Base-by-base conservation (phyloP, 2,797 vertebrate genomes). In the Xyrichtys novacula region DNA sequence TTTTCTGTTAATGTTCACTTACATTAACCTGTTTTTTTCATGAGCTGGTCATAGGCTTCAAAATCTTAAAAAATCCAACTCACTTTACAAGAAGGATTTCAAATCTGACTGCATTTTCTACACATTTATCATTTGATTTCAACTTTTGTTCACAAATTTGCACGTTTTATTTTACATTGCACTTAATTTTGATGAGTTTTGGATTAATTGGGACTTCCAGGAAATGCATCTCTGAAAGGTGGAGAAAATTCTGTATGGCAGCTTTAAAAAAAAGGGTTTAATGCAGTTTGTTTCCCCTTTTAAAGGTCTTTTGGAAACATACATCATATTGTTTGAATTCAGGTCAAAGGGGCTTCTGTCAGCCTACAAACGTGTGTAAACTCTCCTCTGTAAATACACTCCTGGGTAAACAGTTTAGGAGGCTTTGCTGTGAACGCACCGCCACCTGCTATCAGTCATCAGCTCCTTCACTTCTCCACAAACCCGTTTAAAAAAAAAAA, bases 381-480 rank as follows among this genome's bases (percentile, higher is more conserved):
- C 54, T 59, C 42, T 65, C 64, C 25, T 83, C 74, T 82, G 83
- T 84, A 86, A 85, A 84, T 74, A 81, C 69, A 80, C 49, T 46
- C 34, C 58, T 68, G 60, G 49, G 78, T 77, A 84, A 88, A 86
- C 62, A 85, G 43, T 68, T 80, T 23, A 62, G 70, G 71, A 65
- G 67, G 62, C 44, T 79, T 64, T 20, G 49, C 70, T 73, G 48
- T 43, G 49, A 31, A 46, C 44, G 23, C 23, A 17, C 68, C 77
- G 74, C 68, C 80, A 84, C 78, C 73, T 83, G 83, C 79, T 61
- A 71, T 73, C 84, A 81, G 79, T 65, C 74, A 75, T 74, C 82
- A 74, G 63, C 57, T 76, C 76, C 60, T 76, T 75, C 65, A 67
- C 67, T 76, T 71, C 73, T 63, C 57, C 67, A 58, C 71, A 66